phyloP scores from a whole-genome alignment of 2,888 invertebrate genomes.

The Melipona beecheii region DNA sequence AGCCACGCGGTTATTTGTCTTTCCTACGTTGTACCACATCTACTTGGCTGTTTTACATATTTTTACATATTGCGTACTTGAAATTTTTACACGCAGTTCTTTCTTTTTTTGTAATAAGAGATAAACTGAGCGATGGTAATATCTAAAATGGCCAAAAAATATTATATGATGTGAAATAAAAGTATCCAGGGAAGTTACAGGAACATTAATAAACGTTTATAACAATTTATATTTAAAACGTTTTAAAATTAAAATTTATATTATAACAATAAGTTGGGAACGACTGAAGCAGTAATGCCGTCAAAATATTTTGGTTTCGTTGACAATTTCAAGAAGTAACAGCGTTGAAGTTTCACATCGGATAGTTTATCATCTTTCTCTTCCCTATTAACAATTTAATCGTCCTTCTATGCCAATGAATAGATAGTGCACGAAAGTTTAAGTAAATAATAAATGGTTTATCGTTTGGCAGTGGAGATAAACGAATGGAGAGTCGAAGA shows the following conservation, averaged over 20 bases:
- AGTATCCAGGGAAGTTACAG: too few species aligned
- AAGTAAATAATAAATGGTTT: background rate
- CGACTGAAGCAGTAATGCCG: background rate
- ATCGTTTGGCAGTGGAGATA: background rate
- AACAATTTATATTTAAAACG: too few species aligned
- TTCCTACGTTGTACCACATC: background rate
- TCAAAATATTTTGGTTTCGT: background rate
- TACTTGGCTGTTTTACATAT: background rate
- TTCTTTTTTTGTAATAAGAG: too few species aligned
- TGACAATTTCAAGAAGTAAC: background rate
- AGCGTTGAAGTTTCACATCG: background rate
- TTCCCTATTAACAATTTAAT: background rate
- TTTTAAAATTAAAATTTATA: too few species aligned
- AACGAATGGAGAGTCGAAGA: background rate
- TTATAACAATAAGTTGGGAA: rapidly evolving
- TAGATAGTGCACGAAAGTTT: background rate
- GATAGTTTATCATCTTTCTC: background rate
- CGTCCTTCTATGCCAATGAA: background rate
- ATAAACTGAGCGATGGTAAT: too few species aligned
- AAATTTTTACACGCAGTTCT: too few species aligned
- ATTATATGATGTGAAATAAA: too few species aligned
- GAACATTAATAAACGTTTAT: too few species aligned
- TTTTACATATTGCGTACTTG: background rate
- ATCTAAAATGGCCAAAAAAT: too few species aligned
- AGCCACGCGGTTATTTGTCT: too few species aligned